Conservation (phyloP, 2,797 vertebrate genomes). For the Poeciliopsis gracilis region DNA sequence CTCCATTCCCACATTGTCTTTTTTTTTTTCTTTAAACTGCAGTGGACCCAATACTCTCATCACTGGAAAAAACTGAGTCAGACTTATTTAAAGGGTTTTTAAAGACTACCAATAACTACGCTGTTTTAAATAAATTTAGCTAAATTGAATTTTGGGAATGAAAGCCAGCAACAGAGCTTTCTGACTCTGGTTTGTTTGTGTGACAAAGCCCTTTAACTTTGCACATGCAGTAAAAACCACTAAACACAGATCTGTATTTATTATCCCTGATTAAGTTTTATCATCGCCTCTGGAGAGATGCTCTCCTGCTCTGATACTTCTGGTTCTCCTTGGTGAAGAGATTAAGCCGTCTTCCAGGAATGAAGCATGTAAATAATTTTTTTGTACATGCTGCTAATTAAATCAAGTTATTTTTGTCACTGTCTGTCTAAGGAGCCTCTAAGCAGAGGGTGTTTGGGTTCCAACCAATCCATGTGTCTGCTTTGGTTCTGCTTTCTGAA, state of each 20-base stretch:
- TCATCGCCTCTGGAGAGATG: not conserved
- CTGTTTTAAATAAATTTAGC: not conserved
- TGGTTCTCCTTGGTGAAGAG: slow-evolving; percentile 13
- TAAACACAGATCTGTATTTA: slow-evolving; percentile 18
- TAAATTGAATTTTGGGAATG: not conserved
- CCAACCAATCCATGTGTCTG: slow-evolving; percentile 27
- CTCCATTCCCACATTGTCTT: not conserved
- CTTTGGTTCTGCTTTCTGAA: slow-evolving; percentile 31
- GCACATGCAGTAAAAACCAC: not conserved
- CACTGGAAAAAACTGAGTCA: not conserved
- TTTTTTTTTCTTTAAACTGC: not conserved
- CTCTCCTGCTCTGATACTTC: slow-evolving; percentile 24
- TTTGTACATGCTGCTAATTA: slow-evolving; percentile 41
- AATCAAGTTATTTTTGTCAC: slow-evolving; percentile 38
- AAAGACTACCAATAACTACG: not conserved
- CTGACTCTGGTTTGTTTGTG: not conserved
- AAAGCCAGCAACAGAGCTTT: not conserved
- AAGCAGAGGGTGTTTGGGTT: slow-evolving; percentile 31
- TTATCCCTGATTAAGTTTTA: slow-evolving; percentile 18
- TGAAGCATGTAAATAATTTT: slow-evolving; percentile 27
- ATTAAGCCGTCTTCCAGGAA: slow-evolving; percentile 34
- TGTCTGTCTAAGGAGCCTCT: slow-evolving; percentile 34
- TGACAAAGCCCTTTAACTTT: not conserved
- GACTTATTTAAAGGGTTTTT: not conserved
- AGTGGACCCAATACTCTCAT: not conserved